Evolutionary conservation across 1,140 invertebrate species (phyloP).

Genomic region (Drosophila leontia): DNA sequence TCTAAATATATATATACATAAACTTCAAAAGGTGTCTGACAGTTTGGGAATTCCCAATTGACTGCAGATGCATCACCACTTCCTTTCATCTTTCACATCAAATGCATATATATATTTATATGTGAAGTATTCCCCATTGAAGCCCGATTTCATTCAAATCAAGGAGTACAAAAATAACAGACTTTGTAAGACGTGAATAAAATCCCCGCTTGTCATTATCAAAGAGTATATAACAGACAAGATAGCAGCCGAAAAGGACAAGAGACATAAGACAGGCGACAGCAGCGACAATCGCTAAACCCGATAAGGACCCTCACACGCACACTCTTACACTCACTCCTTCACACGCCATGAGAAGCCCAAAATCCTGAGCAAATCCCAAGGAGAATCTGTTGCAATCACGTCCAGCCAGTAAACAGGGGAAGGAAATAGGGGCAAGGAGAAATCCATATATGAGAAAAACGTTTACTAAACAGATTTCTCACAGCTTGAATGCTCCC

Average conservation of each 20-base stretch:
- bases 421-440: too few species aligned
- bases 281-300: slow-evolving; percentile 36
- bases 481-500: slow-evolving; percentile 21
- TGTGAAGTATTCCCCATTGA: slow-evolving; percentile 4
- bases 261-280: slow-evolving; percentile 37
- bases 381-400: slow-evolving; percentile 71
- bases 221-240: slow-evolving; percentile 35
- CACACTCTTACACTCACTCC: background rate
- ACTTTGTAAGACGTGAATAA: slow-evolving; percentile 22
- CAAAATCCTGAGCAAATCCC: slow-evolving; percentile 57
- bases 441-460: slow-evolving; percentile 2
- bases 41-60: background rate
- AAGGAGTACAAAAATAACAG: slow-evolving; percentile 9
- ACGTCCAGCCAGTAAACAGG: slow-evolving; percentile 5
- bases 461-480: slow-evolving; percentile 47
- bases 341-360: slow-evolving; percentile 16
- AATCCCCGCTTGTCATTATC: slow-evolving; percentile 51
- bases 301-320: slow-evolving; percentile 43
- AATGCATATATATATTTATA: slow-evolving; percentile 9
- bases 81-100: slow-evolving; percentile 4
- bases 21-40: background rate
- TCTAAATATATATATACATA: background rate
- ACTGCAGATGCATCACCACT: slow-evolving; percentile 7
- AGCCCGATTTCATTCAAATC: slow-evolving; percentile 16
- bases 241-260: slow-evolving; percentile 33